phyloP scores from a whole-genome alignment of 2,888 invertebrate genomes.

The Nasonovia ribisnigri region DNA sequence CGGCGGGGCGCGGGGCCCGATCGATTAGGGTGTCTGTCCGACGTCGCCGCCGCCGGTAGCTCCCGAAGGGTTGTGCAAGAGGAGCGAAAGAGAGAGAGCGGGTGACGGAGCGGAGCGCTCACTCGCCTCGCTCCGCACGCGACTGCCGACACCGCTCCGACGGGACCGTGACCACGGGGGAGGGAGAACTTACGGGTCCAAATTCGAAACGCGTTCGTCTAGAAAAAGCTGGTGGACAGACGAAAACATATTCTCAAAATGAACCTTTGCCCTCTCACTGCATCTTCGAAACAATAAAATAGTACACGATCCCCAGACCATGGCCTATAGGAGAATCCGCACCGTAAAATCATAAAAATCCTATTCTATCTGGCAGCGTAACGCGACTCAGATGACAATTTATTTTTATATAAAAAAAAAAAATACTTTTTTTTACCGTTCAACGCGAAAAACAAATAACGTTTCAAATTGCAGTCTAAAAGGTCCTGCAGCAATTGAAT shows the following conservation, averaged over 20 bases:
- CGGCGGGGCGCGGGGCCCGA: slow-evolving; percentile 5
- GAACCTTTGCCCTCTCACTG: not conserved
- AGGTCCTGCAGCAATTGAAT: not conserved
- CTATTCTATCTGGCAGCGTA: not conserved
- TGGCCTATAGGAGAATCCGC: not conserved
- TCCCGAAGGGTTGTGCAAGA: not conserved
- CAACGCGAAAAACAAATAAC: not conserved
- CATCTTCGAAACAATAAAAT: not conserved
- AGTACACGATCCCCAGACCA: not conserved
- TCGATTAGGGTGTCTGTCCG: slow-evolving; percentile 57
- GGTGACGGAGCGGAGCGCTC: not conserved
- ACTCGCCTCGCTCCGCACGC: not conserved
- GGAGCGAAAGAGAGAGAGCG: not conserved
- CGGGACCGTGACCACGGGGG: not conserved
- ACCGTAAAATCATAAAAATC: not conserved
- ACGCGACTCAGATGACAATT: not conserved
- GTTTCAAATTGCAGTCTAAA: slow-evolving; percentile 21
- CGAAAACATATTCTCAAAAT: not conserved
- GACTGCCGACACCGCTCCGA: not conserved
- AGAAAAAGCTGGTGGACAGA: not conserved
- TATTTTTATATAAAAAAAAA: not conserved
- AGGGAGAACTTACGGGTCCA: not conserved
- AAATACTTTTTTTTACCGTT: not conserved
- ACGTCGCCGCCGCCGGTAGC: not conserved
- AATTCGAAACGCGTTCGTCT: not conserved